Evolutionary conservation across 2,888 invertebrate genomes (phyloP).

Genomic region (Thumatha senex): DNA sequence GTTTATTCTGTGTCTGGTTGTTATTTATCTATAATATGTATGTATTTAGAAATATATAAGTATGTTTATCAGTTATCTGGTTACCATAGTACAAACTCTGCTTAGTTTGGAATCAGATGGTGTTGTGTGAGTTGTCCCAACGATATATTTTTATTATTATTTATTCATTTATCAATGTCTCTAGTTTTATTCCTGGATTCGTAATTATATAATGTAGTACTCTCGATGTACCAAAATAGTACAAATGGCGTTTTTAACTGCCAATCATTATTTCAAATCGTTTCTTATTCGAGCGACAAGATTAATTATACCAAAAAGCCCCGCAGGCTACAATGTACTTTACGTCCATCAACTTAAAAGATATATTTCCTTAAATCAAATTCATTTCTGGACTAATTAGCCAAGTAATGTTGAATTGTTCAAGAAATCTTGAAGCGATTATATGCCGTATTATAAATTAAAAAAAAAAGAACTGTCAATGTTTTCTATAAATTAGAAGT

Average conservation of each 20-base stretch:
- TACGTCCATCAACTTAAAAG: neutral
- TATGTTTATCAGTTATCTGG: no score
- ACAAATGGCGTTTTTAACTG: constrained; percentile 19
- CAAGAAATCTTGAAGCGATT: constrained; percentile 29
- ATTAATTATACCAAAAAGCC: constrained; percentile 15
- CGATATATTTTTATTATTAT: no score
- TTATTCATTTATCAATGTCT: no score
- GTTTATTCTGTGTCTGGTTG: no score
- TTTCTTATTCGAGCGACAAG: constrained; percentile 11
- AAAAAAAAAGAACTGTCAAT: constrained; percentile 9
- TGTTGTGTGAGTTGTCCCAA: no score
- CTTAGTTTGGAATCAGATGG: no score
- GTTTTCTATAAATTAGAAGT: constrained; percentile 7
- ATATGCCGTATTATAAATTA: constrained; percentile 16
- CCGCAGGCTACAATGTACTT: neutral
- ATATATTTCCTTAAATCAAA: constrained; percentile 2
- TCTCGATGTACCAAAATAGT: constrained; percentile 17
- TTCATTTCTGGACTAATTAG: constrained; percentile 21
- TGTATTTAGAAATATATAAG: no score
- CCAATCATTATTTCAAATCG: constrained; percentile 29
- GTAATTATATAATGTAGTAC: neutral
- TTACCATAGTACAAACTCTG: no score
- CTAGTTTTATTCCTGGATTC: neutral
- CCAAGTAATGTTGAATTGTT: constrained; percentile 13
- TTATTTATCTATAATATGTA: no score